Base-by-base conservation (phyloP, 2,888 invertebrate genomes). In the Agrypnus murinus region DNA sequence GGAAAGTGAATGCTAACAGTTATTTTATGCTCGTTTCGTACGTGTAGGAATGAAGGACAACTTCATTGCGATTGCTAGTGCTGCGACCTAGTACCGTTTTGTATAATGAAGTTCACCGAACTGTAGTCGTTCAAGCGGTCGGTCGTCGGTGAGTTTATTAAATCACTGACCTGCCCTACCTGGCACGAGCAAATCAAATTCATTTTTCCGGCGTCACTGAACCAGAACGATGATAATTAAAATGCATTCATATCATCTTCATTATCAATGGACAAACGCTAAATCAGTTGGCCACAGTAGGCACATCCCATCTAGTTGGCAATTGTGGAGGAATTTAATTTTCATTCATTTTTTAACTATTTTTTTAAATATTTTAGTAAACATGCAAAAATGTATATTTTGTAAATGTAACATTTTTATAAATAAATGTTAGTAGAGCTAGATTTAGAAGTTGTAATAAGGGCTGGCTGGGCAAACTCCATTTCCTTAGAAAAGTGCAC, bases 81-180 rank as follows among this genome's bases (percentile, higher is more conserved):
- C n/a, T n/a, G 53, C 31, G n/a, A n/a, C 53, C 17, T 40, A 40
- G 25, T 58, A 38, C 38, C 40, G 40, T 58, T 25, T 58, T 38
- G 17, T 58, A 58, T 40, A 58, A 58, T 32, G 50, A 50, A 32
- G 50, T 50, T 50, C 50, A 31, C 31, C 19, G 50, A 50, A 50
- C 50, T 31, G 32, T 31, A 31, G 25, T 25, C 50, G 3, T n/a
- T n/a, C 50, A 25, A 19, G 50, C 32, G 31, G 50, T 10, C 17
- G 40, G 40, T 25, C 12, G 50, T 10, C 17, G 40, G 40, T 25
- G 40, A 58, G 58, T 58, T 58, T 58, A 58, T 58, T 58, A 50
- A 50, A 40, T 58, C 40, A 58, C 58, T 58, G 58, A 58, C 58
- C 58, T 58, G 58, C 58, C 38, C 40, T 50, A 58, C 40, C 58